These are phyloP conservation scores for Epistrophe grossulariae DNA, from an alignment of 2,888 invertebrate species.

Conservation along the genomic window DNA sequence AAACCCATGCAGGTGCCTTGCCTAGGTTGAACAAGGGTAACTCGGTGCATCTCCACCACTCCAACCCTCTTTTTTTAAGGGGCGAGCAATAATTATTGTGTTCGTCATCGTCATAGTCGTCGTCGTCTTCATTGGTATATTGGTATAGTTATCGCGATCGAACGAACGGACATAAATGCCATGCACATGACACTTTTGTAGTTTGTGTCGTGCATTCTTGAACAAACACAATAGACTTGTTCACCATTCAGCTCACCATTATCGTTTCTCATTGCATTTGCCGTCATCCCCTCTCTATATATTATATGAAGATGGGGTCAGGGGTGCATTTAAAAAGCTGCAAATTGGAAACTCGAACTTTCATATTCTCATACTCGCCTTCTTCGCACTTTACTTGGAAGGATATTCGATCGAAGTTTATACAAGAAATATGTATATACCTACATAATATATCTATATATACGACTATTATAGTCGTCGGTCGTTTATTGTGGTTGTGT, in stretches of 20 bases:
- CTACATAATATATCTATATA: too few species aligned
- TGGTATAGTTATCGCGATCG: constrained; percentile 59
- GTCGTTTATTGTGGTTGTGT: constrained; percentile 10
- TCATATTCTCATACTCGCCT: constrained; percentile 11
- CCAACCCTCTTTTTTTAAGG: neutral
- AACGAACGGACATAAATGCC: constrained; percentile 54
- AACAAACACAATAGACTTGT: constrained; percentile 56
- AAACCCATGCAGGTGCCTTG: constrained; percentile 45
- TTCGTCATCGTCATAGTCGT: constrained; percentile 28
- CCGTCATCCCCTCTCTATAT: neutral
- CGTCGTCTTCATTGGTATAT: too few species aligned
- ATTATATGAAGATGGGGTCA: neutral
- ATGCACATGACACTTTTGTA: constrained; percentile 49
- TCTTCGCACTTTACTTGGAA: constrained; percentile 16
- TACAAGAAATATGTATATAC: neutral
- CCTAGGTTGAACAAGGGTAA: neutral
- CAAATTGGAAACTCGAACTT: constrained; percentile 46
- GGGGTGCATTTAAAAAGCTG: constrained; percentile 27
- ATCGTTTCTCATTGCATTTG: constrained; percentile 22
- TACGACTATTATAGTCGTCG: too few species aligned
- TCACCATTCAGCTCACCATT: constrained; percentile 15
- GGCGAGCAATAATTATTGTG: constrained; percentile 59
- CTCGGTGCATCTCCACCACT: neutral
- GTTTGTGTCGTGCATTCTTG: constrained; percentile 53
- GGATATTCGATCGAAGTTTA: constrained; percentile 4